phyloP scores from a whole-genome alignment of 2,888 invertebrate genomes.

The Patella ulyssiponensis region DNA sequence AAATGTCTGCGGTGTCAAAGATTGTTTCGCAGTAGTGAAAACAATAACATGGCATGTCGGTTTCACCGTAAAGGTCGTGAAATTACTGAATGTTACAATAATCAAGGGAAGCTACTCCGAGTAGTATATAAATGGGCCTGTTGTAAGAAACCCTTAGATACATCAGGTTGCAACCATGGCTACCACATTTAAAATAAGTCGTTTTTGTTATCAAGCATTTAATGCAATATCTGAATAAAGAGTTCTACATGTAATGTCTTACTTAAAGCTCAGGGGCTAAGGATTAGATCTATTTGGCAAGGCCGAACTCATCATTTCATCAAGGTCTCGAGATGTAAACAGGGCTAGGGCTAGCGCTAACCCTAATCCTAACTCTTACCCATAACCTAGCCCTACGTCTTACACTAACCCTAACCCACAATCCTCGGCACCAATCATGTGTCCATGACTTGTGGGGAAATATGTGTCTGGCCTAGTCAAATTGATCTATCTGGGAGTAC shows the following conservation, averaged over 20 bases:
- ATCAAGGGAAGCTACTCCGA: constrained; percentile 48
- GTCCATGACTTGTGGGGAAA: no score
- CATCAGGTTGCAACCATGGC: constrained; percentile 58
- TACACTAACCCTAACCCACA: no score
- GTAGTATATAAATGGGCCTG: constrained; percentile 63
- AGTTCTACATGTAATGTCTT: background rate
- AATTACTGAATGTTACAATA: constrained; percentile 56
- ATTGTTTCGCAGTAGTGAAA: constrained; percentile 56
- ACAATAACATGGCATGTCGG: constrained; percentile 55
- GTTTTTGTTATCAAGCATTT: no score
- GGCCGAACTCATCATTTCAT: background rate
- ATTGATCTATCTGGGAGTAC: no score
- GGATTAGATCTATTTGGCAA: background rate
- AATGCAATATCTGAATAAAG: background rate
- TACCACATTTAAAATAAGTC: constrained; percentile 47
- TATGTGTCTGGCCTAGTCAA: no score
- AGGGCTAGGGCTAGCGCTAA: no score
- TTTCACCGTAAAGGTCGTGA: constrained; percentile 61
- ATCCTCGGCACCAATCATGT: no score
- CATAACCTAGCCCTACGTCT: no score
- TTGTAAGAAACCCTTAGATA: constrained; percentile 56
- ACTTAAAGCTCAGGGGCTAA: background rate
- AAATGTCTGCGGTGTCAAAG: constrained; percentile 61
- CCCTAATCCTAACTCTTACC: no score
- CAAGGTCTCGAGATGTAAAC: no score